These are phyloP conservation scores for Neosilurus mollespiculum DNA, from an alignment of 2,797 vertebrate species.

Conservation along the genomic window DNA sequence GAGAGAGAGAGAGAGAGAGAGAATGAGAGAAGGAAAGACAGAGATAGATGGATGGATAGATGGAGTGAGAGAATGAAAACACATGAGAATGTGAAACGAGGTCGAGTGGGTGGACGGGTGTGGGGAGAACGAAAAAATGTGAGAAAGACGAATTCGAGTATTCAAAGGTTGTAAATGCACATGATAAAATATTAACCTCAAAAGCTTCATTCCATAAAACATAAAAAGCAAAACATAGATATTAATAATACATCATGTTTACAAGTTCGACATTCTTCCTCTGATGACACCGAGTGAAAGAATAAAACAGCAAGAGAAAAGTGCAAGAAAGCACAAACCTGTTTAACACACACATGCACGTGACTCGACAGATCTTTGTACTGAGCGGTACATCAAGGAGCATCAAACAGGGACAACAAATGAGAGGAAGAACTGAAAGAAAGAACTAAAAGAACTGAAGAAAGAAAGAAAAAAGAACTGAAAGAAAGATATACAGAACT, in stretches of 20 bases:
- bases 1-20: not conserved
- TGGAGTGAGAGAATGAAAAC: not conserved
- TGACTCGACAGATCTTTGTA: not conserved
- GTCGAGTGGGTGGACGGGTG: constrained; percentile 12
- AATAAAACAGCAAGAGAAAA: not conserved
- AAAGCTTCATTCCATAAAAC: not conserved
- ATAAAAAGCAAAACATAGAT: not conserved
- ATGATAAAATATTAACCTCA: not conserved
- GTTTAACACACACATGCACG: constrained; percentile 14
- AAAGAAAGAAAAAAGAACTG: too few species aligned
- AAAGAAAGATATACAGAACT: too few species aligned
- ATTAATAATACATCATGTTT: not conserved
- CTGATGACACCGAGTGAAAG: not conserved
- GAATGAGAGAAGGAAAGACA: not conserved
- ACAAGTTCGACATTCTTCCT: not conserved
- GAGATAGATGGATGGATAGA: not conserved
- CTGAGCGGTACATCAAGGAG: too few species aligned
- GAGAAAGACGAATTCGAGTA: not conserved
- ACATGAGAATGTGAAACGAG: not conserved
- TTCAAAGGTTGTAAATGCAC: not conserved
- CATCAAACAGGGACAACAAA: not conserved
- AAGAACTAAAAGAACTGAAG: too few species aligned
- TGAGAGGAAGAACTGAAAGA: not conserved
- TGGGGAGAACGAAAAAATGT: not conserved
- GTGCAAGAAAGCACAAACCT: not conserved